A percentile compares a stretch with the other conserved stretches of the same genome.
Conservation (phyloP, 2,113 vertebrate species). For the Craseonycteris thonglongyai region DNA sequence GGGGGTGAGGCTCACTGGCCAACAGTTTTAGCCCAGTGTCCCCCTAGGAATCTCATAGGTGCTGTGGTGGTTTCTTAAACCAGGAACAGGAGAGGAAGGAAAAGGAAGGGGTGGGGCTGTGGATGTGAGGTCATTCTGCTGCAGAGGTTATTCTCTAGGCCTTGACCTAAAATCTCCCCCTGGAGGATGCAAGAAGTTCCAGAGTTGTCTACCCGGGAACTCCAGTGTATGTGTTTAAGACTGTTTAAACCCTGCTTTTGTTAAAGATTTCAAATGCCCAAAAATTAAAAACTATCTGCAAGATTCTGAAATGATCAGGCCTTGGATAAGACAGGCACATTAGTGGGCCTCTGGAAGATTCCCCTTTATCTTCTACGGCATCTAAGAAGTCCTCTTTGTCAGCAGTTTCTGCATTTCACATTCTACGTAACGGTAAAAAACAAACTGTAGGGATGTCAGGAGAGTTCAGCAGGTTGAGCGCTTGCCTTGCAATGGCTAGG, state of each 20-base stretch:
- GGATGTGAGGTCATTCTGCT: background rate
- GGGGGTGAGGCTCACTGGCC: background rate
- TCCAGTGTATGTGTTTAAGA: background rate
- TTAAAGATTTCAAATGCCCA: conserved; percentile 26
- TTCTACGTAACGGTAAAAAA: background rate
- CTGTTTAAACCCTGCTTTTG: background rate
- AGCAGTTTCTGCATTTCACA: background rate
- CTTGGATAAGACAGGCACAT: background rate
- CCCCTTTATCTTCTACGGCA: background rate
- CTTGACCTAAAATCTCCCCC: background rate
- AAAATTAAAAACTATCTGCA: background rate
- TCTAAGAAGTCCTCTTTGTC: background rate
- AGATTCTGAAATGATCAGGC: background rate
- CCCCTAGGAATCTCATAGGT: background rate
- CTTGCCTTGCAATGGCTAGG: too few species aligned
- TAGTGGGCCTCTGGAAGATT: background rate
- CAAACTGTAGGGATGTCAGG: too few species aligned
- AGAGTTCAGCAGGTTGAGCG: too few species aligned
- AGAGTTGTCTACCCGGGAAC: background rate
- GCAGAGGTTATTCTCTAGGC: background rate
- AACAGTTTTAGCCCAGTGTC: background rate
- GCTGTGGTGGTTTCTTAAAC: background rate
- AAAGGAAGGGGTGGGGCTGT: background rate
- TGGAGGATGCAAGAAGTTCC: background rate
- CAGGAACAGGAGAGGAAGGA: background rate